These are phyloP conservation scores for Trematomus loennbergii DNA, from an alignment of 2,113 vertebrate species.

Conservation along the genomic window DNA sequence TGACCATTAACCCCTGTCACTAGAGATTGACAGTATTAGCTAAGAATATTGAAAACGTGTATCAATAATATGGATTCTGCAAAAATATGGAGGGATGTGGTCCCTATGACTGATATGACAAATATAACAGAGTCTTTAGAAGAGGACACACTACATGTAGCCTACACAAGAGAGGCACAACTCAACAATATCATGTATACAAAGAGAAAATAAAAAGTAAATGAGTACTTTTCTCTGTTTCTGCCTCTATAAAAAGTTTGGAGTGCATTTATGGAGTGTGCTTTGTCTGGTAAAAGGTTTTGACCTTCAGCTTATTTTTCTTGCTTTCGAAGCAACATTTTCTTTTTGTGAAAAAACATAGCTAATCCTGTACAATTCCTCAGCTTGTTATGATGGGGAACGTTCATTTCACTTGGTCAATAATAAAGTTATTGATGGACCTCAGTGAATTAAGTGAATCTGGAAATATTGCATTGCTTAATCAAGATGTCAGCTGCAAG, in stretches of 20 bases:
- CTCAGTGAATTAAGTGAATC: slow-evolving; percentile 40
- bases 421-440: slow-evolving; percentile 59
- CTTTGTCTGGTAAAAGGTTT: slow-evolving; percentile 29
- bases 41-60: too few relatives aligned
- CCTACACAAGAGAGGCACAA: too few relatives aligned
- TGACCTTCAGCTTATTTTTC: slow-evolving; percentile 40
- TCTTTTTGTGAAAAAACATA: slow-evolving; percentile 10
- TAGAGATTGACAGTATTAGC: too few relatives aligned
- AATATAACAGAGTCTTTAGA: too few relatives aligned
- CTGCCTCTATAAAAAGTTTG: neutral
- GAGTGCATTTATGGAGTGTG: slow-evolving; percentile 5
- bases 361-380: slow-evolving; percentile 12
- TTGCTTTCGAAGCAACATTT: slow-evolving; percentile 15
- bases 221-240: neutral
- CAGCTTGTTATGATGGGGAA: slow-evolving; percentile 10
- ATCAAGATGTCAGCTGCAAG: slow-evolving; percentile 57
- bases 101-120: too few relatives aligned
- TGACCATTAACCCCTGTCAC: too few relatives aligned
- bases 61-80: too few relatives aligned
- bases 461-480: slow-evolving; percentile 49
- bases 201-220: neutral
- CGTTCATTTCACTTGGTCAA: slow-evolving; percentile 44
- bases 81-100: too few relatives aligned
- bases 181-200: too few relatives aligned
- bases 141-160: too few relatives aligned